These are phyloP conservation scores for Gadopsis marmoratus DNA, from an alignment of 2,797 vertebrate genomes.

Conservation along the genomic window DNA sequence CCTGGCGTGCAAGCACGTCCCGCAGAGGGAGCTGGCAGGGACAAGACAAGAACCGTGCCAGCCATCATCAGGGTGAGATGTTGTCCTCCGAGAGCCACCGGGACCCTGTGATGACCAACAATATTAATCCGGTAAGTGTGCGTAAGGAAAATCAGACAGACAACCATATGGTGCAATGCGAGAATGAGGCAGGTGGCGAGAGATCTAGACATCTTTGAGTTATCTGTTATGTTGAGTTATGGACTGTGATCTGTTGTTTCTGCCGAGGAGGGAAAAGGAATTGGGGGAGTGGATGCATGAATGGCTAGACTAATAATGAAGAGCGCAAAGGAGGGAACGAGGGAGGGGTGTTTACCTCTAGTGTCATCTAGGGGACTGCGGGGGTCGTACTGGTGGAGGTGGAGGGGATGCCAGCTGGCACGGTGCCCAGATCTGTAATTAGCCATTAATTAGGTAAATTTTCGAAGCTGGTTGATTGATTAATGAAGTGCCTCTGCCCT, in stretches of 20 bases:
- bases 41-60: conserved; percentile 38
- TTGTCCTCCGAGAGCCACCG: conserved; percentile 52
- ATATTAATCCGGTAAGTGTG: conserved; percentile 74
- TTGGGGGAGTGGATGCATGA: conserved; percentile 35
- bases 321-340: conserved; percentile 32
- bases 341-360: conserved; percentile 75
- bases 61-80: conserved; percentile 27
- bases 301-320: conserved; percentile 63
- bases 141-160: conserved; percentile 2
- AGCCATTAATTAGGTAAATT: conserved; percentile 83
- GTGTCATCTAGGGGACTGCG: conserved; percentile 68
- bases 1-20: conserved; percentile 81
- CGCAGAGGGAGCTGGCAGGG: conserved; percentile 62
- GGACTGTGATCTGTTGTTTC: conserved; percentile 46
- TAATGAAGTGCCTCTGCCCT: conserved; percentile 84
- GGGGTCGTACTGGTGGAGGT: conserved; percentile 67
- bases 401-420: conserved; percentile 76
- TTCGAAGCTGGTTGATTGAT: conserved; percentile 86
- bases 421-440: conserved; percentile 80
- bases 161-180: conserved; percentile 16
- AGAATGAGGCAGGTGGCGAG: conserved; percentile 26
- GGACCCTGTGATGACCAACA: conserved; percentile 57
- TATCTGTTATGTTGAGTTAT: conserved; percentile 32
- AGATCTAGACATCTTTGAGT: conserved; percentile 8
- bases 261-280: conserved; percentile 23